Evolutionary conservation across 1,140 invertebrate species (phyloP).

Genomic region (Yoshiicerus persimilis): DNA sequence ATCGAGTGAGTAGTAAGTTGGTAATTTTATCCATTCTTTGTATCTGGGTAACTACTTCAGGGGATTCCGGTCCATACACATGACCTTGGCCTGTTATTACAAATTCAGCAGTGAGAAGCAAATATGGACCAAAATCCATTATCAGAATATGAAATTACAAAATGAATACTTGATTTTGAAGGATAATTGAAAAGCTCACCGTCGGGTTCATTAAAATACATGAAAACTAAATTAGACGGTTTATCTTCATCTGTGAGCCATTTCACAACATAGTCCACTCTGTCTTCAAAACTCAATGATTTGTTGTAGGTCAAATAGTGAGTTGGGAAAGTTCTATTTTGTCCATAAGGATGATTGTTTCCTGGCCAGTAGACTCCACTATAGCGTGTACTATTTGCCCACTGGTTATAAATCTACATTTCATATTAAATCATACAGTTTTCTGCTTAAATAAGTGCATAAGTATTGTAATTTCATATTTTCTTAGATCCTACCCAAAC

Average conservation of each 20-base stretch:
- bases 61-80: not conserved
- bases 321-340: not conserved
- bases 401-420: conserved; percentile 51
- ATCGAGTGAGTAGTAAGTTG: not conserved
- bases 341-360: conserved; percentile 27
- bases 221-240: conserved; percentile 65
- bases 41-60: not conserved
- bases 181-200: not conserved
- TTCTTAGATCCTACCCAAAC: conserved; percentile 58
- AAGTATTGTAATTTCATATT: not conserved
- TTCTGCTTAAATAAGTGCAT: not conserved
- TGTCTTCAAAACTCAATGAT: conserved; percentile 57
- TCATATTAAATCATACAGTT: not conserved
- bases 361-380: conserved; percentile 65
- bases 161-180: too few species aligned
- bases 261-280: conserved; percentile 64
- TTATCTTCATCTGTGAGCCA: conserved; percentile 65
- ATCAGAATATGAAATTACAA: conserved; percentile 55
- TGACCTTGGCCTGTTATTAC: conserved; percentile 35
- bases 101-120: not conserved
- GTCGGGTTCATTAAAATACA: conserved; percentile 75
- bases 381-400: conserved; percentile 53
- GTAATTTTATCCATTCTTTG: not conserved
- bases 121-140: too few species aligned
- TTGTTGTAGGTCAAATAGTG: conserved; percentile 54